Base-by-base conservation (phyloP, 2,888 invertebrate species). In the Rhamphomyia laevipes region DNA sequence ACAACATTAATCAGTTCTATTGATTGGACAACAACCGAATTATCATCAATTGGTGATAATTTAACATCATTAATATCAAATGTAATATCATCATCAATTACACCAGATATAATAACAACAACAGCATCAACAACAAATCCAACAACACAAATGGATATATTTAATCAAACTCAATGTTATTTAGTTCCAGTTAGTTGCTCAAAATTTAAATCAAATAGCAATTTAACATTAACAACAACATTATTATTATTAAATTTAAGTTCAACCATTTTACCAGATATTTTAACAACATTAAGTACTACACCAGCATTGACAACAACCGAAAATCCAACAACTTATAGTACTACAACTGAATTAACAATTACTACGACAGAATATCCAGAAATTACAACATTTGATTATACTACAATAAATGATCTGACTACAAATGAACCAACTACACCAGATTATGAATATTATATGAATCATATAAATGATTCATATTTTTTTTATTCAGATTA, bases 161-260 rank as follows among this genome's bases (percentile, higher is more conserved):
- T 10, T 37, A 53, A 51, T 15, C 54, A 61, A 27, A 62, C 49
- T 41, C 43, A 58, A 56, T 65, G 73, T 43, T 73, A 71, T 47
- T 63, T 65, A 9, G 59, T 66, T 18, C 62, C 63, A 41, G 54
- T 67, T 27, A 63, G 62, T 59, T 68, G 63, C 63, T 62, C 67
- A 58, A 64, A 61, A 41, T 59, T 61, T 18, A 60, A 53, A 45
- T 56, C 59, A 11, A 54, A 61, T 31, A 55, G 55, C 23, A 57
- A 57, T 48, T 53, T 53, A n/a, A 60, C 64, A 5, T 55, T 70
- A n/a, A 62, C 67, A 5, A 66, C 71, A 11, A 56, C 73, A 6
- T 61, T 70, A 33, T 59, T 73, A 35, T 55, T 74, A 48, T 65
- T 73, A 16, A 65, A 64, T 51, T 51, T 66, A 49, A 67, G 64